These are phyloP conservation scores for Drosophila mettleri DNA, from an alignment of 2,888 invertebrate species.

Conservation along the genomic window DNA sequence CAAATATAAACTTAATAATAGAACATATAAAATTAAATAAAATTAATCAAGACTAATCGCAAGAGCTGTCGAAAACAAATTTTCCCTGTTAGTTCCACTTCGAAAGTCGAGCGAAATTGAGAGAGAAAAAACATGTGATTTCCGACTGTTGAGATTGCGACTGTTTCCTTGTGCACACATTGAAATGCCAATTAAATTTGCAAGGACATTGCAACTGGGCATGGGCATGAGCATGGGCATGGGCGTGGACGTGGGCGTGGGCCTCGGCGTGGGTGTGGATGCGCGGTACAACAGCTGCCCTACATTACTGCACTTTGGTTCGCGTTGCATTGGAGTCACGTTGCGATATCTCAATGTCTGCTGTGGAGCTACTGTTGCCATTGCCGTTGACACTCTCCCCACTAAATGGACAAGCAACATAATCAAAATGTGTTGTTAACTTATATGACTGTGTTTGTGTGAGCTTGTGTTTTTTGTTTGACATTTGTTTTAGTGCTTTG, in stretches of 20 bases:
- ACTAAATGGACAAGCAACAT: slow-evolving; percentile 74
- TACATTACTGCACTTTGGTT: slow-evolving; percentile 57
- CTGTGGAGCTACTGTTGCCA: slow-evolving; percentile 63
- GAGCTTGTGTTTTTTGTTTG: slow-evolving; percentile 17
- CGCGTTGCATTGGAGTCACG: slow-evolving; percentile 47
- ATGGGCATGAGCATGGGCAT: not conserved
- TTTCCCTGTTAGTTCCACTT: slow-evolving; percentile 34
- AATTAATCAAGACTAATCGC: slow-evolving; percentile 45
- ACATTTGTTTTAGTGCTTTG: slow-evolving; percentile 40
- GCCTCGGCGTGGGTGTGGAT: not conserved
- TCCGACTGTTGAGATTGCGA: slow-evolving; percentile 47
- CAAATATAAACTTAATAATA: slow-evolving; percentile 25
- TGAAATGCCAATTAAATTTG: slow-evolving; percentile 52
- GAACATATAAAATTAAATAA: slow-evolving; percentile 41
- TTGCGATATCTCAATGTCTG: slow-evolving; percentile 81
- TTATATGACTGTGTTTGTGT: slow-evolving; percentile 20
- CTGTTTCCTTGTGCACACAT: slow-evolving; percentile 44
- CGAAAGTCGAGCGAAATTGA: slow-evolving; percentile 21
- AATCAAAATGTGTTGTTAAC: slow-evolving; percentile 56
- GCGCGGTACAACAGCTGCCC: slow-evolving; percentile 12
- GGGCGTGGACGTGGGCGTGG: not conserved
- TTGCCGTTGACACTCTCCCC: slow-evolving; percentile 62
- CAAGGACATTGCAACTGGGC: slow-evolving; percentile 30
- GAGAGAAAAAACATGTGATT: slow-evolving; percentile 26
- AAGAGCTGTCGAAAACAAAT: slow-evolving; percentile 51